Conservation (phyloP, 2,113 vertebrate species). For the Tachysurus vachellii region DNA sequence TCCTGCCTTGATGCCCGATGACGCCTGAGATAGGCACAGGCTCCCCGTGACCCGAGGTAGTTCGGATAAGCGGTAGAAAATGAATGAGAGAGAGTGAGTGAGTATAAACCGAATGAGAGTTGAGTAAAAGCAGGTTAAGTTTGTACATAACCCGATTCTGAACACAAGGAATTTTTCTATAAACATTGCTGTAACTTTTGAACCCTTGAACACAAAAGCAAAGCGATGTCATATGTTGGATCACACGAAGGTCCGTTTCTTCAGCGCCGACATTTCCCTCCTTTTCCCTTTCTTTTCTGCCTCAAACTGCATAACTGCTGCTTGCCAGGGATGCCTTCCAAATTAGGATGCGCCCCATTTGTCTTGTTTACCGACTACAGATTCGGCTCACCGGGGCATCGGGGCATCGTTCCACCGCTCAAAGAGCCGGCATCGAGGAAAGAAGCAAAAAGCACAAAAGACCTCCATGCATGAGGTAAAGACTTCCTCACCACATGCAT, state of each 20-base stretch:
- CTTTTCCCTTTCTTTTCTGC: slow-evolving; percentile 10
- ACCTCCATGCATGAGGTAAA: slow-evolving; percentile 7
- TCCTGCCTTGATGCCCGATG: no score
- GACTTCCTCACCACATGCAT: slow-evolving; percentile 9
- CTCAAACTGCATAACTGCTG: slow-evolving; percentile 29
- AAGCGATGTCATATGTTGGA: not conserved
- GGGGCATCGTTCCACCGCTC: slow-evolving; percentile 39
- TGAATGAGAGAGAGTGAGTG: no score
- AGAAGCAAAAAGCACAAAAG: not conserved
- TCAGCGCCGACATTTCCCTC: not conserved
- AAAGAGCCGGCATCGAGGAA: slow-evolving; percentile 36
- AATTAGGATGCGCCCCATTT: slow-evolving; percentile 55
- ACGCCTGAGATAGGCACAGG: no score
- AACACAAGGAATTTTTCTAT: not conserved
- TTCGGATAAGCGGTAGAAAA: no score
- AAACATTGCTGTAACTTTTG: not conserved
- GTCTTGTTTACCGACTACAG: slow-evolving; percentile 60
- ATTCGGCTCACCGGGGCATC: slow-evolving; percentile 48
- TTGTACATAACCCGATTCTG: not conserved
- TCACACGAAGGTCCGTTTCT: not conserved
- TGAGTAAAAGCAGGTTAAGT: not conserved
- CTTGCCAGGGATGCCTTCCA: slow-evolving; percentile 48
- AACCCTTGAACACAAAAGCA: not conserved
- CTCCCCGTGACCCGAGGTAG: no score
- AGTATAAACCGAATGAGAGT: not conserved